These are phyloP conservation scores for Dastarcus helophoroides DNA, from an alignment of 2,888 invertebrate genomes.

Conservation along the genomic window DNA sequence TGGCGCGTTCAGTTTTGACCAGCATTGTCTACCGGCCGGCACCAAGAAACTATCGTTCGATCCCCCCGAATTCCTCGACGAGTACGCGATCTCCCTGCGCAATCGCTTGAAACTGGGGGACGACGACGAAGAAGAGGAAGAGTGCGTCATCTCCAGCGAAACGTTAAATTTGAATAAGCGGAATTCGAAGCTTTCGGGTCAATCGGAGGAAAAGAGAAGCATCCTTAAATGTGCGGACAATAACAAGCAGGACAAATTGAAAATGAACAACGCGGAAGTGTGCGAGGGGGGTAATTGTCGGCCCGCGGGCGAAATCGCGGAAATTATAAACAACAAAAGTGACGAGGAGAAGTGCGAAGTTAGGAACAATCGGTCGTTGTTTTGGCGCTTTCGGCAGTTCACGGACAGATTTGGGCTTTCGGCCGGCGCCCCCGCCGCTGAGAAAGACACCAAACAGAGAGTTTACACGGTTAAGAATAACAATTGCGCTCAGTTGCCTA, in stretches of 20 bases:
- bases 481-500: slow-evolving; percentile 20
- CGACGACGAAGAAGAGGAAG: slow-evolving; percentile 15
- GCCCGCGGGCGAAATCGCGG: slow-evolving; percentile 2
- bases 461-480: slow-evolving; percentile 24
- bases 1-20: slow-evolving; percentile 33
- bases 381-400: slow-evolving; percentile 42
- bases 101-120: slow-evolving; percentile 26
- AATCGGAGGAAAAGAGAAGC: slow-evolving; percentile 29
- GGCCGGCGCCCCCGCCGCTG: slow-evolving; percentile 35
- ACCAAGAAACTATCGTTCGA: slow-evolving; percentile 35
- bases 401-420: slow-evolving; percentile 43
- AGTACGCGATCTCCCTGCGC: slow-evolving; percentile 30
- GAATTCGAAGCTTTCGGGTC: slow-evolving; percentile 27
- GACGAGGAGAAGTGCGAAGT: slow-evolving; percentile 12
- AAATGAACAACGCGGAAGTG: slow-evolving; percentile 19
- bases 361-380: slow-evolving; percentile 35
- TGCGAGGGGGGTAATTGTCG: slow-evolving; percentile 2
- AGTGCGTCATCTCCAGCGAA: slow-evolving; percentile 31
- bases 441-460: slow-evolving; percentile 21
- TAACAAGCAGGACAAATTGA: slow-evolving; percentile 24
- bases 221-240: slow-evolving; percentile 31
- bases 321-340: slow-evolving; percentile 8
- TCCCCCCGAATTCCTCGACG: slow-evolving; percentile 33
- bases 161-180: slow-evolving; percentile 32
- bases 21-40: slow-evolving; percentile 25